phyloP scores from a whole-genome alignment of 2,797 vertebrate species.

The Uromys caudimaculatus region DNA sequence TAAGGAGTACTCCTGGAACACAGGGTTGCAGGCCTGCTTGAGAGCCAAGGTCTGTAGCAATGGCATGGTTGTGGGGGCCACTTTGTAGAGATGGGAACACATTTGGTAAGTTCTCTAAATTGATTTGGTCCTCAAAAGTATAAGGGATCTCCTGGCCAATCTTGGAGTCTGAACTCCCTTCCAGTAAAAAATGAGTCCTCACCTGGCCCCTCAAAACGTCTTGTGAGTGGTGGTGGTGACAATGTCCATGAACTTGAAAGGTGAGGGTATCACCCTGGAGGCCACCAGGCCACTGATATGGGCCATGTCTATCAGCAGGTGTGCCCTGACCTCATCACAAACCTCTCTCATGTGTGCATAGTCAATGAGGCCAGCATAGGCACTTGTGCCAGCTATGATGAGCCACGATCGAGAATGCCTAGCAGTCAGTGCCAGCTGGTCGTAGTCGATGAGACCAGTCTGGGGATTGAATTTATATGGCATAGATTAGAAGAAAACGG shows the following conservation, averaged over 20 bases:
- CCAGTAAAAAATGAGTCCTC: slow-evolving; percentile 95
- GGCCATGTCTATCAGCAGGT: slow-evolving; percentile 96
- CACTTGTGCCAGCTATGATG: slow-evolving; percentile 97
- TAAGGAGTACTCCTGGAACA: slow-evolving; percentile 93
- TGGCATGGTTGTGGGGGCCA: slow-evolving; percentile 97
- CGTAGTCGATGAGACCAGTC: slow-evolving; percentile 96
- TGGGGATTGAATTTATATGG: slow-evolving; percentile 95
- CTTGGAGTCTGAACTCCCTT: slow-evolving; percentile 95
- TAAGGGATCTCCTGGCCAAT: slow-evolving; percentile 92
- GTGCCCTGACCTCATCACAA: slow-evolving; percentile 93
- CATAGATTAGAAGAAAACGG: no score
- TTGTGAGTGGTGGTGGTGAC: slow-evolving; percentile 98
- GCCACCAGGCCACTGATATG: slow-evolving; percentile 98
- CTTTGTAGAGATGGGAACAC: slow-evolving; percentile 98
- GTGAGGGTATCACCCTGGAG: slow-evolving; percentile 93
- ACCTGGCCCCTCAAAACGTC: slow-evolving; percentile 95
- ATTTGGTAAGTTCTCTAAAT: no score
- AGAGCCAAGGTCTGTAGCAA: slow-evolving; percentile 95
- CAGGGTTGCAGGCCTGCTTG: slow-evolving; percentile 93
- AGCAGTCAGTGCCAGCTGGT: slow-evolving; percentile 95
- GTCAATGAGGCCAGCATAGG: slow-evolving; percentile 97
- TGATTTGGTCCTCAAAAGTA: slow-evolving; percentile 95
- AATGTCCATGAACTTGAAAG: slow-evolving; percentile 94
- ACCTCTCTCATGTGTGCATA: slow-evolving; percentile 95
- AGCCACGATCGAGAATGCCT: slow-evolving; percentile 95